Evolutionary conservation across 2,797 vertebrate species (phyloP), one percentile per base, ranked within the genome.

Genomic region (Rhynchonycteris naso): DNA sequence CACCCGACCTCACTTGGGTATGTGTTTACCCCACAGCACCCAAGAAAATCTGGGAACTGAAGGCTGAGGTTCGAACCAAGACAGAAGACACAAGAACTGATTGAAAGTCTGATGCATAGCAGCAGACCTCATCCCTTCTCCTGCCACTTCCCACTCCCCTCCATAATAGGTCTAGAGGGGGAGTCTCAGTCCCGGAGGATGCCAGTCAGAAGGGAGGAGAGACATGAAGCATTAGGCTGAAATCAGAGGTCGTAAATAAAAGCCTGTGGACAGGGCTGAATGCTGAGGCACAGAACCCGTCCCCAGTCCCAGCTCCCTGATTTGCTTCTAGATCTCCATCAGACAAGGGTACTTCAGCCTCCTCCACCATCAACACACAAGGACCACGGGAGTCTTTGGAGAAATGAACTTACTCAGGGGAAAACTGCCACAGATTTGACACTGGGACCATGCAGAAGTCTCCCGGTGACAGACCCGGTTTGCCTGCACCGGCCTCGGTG

Each of bases 71-170:
- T n/a, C 56, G 3, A 33, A 79, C 30, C 24, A 35, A 54, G 22
- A 54, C 19, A 18, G 7, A 65, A 88, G 65, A 50, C 3, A 26
- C 2, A 59, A 76, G 66, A 83, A 24, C 9, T 43, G 10, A 52
- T 7, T 15, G n/a, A 38, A 43, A 79, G 11, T 66, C 54, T 66
- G 26, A 71, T 22, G 2, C 4, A 33, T 28, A 75, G 26, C 2
- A 38, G 24, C 38, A 28, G 35, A 43, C 18, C n/a, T 26, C 2
- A 30, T 22, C 24, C 9, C 3, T 1, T 16, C 19, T 15, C 6
- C 0, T 0, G 58, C 2, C 16, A 26, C 8, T 15, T 47, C 33
- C 91, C 0, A 1, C 16, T 59, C 8, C 1, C 33, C 28, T n/a
- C 30, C n/a, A 7, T 5, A 22, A 8, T 24, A 68, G 43, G 43